These are phyloP conservation scores for Aptenodytes forsteri DNA, from an alignment of 2,113 vertebrate genomes.

Conservation along the genomic window DNA sequence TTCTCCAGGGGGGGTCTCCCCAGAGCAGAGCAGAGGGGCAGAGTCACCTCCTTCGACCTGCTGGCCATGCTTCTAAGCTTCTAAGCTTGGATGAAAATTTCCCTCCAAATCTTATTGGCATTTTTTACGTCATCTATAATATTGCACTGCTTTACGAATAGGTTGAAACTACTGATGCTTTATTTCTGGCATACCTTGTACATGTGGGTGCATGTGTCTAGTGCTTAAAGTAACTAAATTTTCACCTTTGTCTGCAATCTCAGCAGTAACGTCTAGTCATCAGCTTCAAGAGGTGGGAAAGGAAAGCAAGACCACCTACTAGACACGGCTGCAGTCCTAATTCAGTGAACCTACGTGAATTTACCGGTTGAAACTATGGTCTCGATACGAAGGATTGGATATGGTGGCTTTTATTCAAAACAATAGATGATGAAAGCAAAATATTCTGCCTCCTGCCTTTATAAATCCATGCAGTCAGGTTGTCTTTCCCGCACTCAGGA, in stretches of 20 bases:
- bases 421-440: not conserved
- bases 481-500: not conserved
- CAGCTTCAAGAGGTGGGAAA: not conserved
- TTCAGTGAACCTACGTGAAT: not conserved
- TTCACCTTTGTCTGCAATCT: not conserved
- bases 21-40: too few species aligned
- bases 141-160: not conserved
- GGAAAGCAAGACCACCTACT: not conserved
- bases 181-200: not conserved
- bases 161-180: not conserved
- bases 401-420: not conserved
- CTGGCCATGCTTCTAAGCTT: too few species aligned
- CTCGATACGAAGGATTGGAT: not conserved
- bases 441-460: not conserved
- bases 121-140: not conserved
- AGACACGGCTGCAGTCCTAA: rapidly evolving
- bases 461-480: rapidly evolving
- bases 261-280: not conserved
- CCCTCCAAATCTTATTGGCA: not conserved
- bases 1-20: too few species aligned
- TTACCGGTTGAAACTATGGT: not conserved
- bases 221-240: not conserved
- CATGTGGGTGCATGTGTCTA: rapidly evolving
- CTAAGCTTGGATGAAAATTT: not conserved
- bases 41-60: too few species aligned